Base-by-base conservation (phyloP, 2,888 invertebrate genomes). In the Molanna angustata region DNA sequence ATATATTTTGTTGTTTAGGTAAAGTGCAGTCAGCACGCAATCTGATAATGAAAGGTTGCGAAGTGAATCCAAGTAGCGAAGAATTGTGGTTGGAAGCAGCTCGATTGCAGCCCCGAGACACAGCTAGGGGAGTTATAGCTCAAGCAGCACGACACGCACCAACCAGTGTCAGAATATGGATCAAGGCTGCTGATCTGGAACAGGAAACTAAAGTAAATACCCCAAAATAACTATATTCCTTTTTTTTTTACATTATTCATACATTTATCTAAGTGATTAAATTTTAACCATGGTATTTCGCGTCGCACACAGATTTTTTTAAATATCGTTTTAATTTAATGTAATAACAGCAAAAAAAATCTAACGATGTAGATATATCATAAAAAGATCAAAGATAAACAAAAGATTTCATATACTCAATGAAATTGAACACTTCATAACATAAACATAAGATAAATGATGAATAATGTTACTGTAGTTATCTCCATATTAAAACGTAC, bases 1-100 rank as follows among this genome's bases (percentile, higher is more conserved):
- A n/a, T n/a, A 17, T 40, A 4, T 40, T 2, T 18, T 18, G 14
- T 21, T 7, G 9, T 40, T 21, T 59, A 78, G 79, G 79, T 6
- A 94, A 94, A 71, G 82, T 97, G 4, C 97, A 98, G 74, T 91
- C 95, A 43, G 97, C 97, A 0, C 79, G 94, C 47, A 99, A 98
- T 73, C 80, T 99, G 2, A 98, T 99, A 63, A 97, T 98, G 97
- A 94, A 96, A 69, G 99, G 97, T 0, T 97, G 96, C 66, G 93
- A 93, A 66, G 94, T 94, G 58, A 99, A 99, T 73, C 93, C 93
- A 0, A 90, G 90, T 64, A 94, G 94, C 39, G 99, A 99, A 71
- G 99, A 99, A 71, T 76, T 98, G 3, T 99, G 99, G 99, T 72
- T 99, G 11, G 98, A 99, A 72, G 98, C 98, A 0, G 96, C 97